A percentile compares a stretch with the other conserved stretches of the same genome.
Conservation (phyloP, 1,140 invertebrate genomes). For the Polypedilum pembai region DNA sequence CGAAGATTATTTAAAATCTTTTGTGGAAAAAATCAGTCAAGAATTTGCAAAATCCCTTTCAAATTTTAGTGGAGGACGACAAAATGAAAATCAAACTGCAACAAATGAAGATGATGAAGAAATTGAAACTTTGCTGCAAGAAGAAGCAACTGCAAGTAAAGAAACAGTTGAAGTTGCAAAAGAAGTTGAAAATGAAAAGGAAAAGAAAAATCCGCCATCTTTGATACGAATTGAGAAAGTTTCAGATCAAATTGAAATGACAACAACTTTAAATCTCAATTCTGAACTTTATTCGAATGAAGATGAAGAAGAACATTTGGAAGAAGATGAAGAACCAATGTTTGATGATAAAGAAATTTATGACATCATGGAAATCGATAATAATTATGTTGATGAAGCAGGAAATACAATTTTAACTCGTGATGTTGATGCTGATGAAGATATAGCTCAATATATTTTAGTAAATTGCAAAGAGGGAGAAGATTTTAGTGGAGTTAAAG, state of each 20-base stretch:
- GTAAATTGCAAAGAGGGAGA: background rate
- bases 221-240: background rate
- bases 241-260: background rate
- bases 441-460: background rate
- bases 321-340: background rate
- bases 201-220: background rate
- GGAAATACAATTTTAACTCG: background rate
- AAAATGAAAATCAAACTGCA: background rate
- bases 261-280: background rate
- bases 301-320: background rate
- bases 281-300: background rate
- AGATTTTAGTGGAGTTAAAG: background rate
- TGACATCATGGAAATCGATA: conserved; percentile 21
- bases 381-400: background rate
- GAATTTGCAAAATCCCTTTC: conserved; percentile 1
- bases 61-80: background rate
- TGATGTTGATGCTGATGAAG: background rate
- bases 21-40: background rate
- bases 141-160: background rate
- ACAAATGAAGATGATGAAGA: background rate
- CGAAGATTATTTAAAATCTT: background rate
- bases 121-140: background rate
- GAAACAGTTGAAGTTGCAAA: background rate
- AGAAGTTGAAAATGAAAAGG: background rate
- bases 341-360: conserved; percentile 12